phyloP scores from a whole-genome alignment of 2,797 vertebrate genomes.

The Helicolenus hilgendorfi region DNA sequence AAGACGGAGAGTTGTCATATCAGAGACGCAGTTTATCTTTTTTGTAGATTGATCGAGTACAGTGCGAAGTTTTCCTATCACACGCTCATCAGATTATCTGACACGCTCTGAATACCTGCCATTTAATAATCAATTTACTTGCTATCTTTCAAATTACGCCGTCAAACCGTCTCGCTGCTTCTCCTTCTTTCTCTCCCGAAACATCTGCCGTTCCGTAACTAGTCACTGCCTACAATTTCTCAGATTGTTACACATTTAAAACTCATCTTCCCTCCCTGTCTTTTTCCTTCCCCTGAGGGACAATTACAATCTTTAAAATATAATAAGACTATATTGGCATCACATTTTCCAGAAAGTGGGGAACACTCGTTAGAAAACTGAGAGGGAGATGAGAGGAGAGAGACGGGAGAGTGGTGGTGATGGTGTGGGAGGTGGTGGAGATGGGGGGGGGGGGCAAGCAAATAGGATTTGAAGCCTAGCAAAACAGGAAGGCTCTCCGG shows the following conservation, averaged over 20 bases:
- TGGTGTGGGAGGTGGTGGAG: background rate
- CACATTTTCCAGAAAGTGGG: slow-evolving; percentile 1
- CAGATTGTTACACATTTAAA: slow-evolving; percentile 43
- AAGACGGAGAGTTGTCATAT: slow-evolving; percentile 8
- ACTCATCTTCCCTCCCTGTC: background rate
- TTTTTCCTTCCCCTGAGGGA: background rate
- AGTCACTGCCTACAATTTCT: background rate
- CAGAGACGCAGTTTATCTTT: slow-evolving; percentile 33
- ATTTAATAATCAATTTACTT: slow-evolving; percentile 69
- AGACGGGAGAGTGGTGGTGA: background rate
- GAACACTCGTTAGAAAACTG: slow-evolving; percentile 24
- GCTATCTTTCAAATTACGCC: slow-evolving; percentile 46
- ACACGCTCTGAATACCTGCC: slow-evolving; percentile 67
- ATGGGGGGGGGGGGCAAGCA: slow-evolving; percentile 30
- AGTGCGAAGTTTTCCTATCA: slow-evolving; percentile 54
- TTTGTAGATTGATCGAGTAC: slow-evolving; percentile 56
- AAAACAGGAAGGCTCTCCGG: slow-evolving; percentile 77
- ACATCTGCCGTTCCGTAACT: slow-evolving; percentile 25
- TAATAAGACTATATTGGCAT: slow-evolving; percentile 10
- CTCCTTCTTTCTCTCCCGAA: slow-evolving; percentile 15
- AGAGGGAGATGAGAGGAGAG: slow-evolving; percentile 12
- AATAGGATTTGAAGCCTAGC: slow-evolving; percentile 84
- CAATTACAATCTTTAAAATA: slow-evolving; percentile 46
- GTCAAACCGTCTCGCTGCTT: slow-evolving; percentile 5
- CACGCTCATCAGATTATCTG: slow-evolving; percentile 55